Percentiles rank a stretch among this genome's conserved stretches.
Conservation (phyloP, 1,140 invertebrate species). For the Drosophila kohkoa region DNA sequence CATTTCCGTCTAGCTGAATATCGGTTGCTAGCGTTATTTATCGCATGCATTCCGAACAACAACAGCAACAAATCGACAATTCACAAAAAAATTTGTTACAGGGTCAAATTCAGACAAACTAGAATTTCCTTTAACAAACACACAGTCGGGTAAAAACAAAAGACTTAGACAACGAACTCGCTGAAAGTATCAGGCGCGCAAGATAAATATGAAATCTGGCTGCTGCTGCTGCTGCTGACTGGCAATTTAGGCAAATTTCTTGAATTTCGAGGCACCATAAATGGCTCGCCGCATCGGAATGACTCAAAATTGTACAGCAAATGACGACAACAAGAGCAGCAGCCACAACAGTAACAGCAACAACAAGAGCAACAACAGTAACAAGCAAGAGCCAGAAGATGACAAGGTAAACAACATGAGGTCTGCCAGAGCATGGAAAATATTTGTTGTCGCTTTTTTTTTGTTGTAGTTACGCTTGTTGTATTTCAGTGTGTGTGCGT, state of each 20-base stretch:
- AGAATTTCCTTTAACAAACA: conserved; percentile 70
- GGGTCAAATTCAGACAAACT: conserved; percentile 61
- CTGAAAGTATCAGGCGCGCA: conserved; percentile 14
- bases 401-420: conserved; percentile 68
- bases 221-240: conserved; percentile 6
- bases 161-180: conserved; percentile 79
- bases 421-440: conserved; percentile 19
- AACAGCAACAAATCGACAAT: conserved; percentile 41
- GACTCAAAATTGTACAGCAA: conserved; percentile 64
- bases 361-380: conserved; percentile 26
- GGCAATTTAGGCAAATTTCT: conserved; percentile 77
- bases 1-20: conserved; percentile 57
- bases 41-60: conserved; percentile 49
- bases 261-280: conserved; percentile 60
- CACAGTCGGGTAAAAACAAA: conserved; percentile 58
- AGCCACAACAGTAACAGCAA: conserved; percentile 15
- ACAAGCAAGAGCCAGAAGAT: conserved; percentile 38
- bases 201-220: conserved; percentile 20
- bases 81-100: conserved; percentile 71
- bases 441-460: conserved; percentile 14
- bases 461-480: conserved; percentile 30
- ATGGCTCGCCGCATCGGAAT: conserved; percentile 53
- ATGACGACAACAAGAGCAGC: conserved; percentile 49
- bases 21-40: conserved; percentile 23
- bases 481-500: conserved; percentile 12